phyloP scores from a whole-genome alignment of 2,888 invertebrate genomes.

The Melanargia galathea region DNA sequence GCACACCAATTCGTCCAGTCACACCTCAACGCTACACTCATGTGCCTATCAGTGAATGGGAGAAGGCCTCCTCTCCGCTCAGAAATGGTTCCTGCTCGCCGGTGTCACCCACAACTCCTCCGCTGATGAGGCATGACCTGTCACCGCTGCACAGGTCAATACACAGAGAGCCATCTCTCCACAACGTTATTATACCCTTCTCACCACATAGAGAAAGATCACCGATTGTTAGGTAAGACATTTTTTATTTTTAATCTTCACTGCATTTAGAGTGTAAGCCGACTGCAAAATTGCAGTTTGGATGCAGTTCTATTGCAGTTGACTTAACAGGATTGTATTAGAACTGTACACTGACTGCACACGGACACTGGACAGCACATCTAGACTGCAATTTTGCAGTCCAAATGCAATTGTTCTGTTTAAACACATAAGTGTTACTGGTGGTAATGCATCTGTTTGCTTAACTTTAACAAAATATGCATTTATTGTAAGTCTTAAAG shows the following conservation, averaged over 20 bases:
- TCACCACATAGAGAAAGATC: constrained; percentile 74
- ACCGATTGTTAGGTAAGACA: constrained; percentile 62
- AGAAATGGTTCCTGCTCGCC: constrained; percentile 83
- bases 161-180: constrained; percentile 56
- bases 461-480: not conserved
- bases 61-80: constrained; percentile 79
- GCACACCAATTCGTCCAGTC: constrained; percentile 52
- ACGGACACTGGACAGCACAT: too few relatives aligned
- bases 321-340: too few relatives aligned
- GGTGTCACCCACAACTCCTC: constrained; percentile 83
- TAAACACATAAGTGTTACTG: too few relatives aligned
- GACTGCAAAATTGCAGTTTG: not conserved
- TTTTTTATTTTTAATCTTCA: not conserved
- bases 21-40: constrained; percentile 69
- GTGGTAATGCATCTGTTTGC: too few relatives aligned
- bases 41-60: constrained; percentile 78
- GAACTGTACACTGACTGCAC: too few relatives aligned
- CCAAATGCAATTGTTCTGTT: too few relatives aligned
- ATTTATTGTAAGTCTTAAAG: too few relatives aligned
- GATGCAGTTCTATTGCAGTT: too few relatives aligned
- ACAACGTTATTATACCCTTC: constrained; percentile 57
- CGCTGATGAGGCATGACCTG: constrained; percentile 57
- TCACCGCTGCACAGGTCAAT: constrained; percentile 58
- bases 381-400: too few relatives aligned
- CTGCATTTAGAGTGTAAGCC: not conserved